These are phyloP conservation scores for Epinotia nisella DNA, from an alignment of 2,888 invertebrate species.

Conservation along the genomic window DNA sequence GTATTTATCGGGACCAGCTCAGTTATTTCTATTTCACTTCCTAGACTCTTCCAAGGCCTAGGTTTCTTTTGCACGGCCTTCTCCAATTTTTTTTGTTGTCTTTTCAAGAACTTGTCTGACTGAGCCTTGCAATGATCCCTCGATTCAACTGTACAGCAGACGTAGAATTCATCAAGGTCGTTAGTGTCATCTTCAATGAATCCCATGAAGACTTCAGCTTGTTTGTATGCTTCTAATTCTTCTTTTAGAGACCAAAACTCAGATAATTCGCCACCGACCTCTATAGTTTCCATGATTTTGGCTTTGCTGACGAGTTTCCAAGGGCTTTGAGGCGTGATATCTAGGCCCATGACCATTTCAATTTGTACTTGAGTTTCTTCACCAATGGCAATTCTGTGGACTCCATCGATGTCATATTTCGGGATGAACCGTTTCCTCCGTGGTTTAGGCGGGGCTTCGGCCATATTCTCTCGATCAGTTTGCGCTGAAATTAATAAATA, in stretches of 20 bases:
- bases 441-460: conserved; percentile 57
- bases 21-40: conserved; percentile 87
- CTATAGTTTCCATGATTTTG: conserved; percentile 86
- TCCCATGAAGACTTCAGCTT: conserved; percentile 85
- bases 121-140: conserved; percentile 82
- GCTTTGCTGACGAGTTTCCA: conserved; percentile 88
- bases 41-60: conserved; percentile 85
- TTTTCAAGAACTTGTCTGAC: conserved; percentile 81
- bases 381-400: conserved; percentile 79
- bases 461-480: conserved; percentile 56
- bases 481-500: conserved; percentile 58
- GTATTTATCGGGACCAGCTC: conserved; percentile 79
- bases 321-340: conserved; percentile 89
- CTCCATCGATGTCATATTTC: conserved; percentile 84
- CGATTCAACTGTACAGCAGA: conserved; percentile 86
- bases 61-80: conserved; percentile 85
- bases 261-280: conserved; percentile 81
- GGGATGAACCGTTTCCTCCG: conserved; percentile 77
- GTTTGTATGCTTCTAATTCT: conserved; percentile 68
- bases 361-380: conserved; percentile 86
- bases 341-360: conserved; percentile 87
- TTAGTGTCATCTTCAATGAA: conserved; percentile 87
- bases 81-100: conserved; percentile 84
- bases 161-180: conserved; percentile 88
- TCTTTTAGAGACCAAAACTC: conserved; percentile 72